Base-by-base conservation (phyloP, 2,797 vertebrate species). In the Cossypha heuglini region DNA sequence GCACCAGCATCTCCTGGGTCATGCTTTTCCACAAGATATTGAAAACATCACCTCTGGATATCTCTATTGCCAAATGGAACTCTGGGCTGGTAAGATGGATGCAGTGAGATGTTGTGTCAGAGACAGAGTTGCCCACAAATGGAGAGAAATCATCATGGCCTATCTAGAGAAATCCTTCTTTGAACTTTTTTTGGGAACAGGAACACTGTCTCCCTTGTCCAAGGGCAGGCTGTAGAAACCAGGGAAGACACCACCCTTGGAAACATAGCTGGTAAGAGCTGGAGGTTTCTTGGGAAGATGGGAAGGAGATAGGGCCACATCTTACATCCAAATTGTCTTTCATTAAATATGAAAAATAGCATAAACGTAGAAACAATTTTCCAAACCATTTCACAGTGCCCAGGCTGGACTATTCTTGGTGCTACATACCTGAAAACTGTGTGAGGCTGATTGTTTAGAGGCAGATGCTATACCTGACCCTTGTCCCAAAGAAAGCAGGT, bases 351-450 rank as follows among this genome's bases (percentile, higher is more conserved):
- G 31, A 22, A 61, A 79, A 81, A 38, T 1, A 29, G 6, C 38
- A 33, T 42, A 71, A 63, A 86, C 37, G 31, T 13, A 38, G 11
- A 38, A 38, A 38, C 62, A 35, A 29, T 42, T 77, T 71, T 75
- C 48, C 29, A 91, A 63, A 35, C 20, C 13, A 28, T 49, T 92
- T 80, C 19, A 11, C 24, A 54, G 66, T 21, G 42, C 15, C 37
- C 19, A 52, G 64, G 21, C 13, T 25, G 28, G 33, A 38, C 51
- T 31, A 9, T 73, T 55, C 31, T 55, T 40, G 45, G 37, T 78
- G 51, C 64, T 88, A n/a, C 13, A 7, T 0, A 4, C 14, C 63
- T 35, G 40, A 55, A 69, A 83, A 63, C 14, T 0, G 0, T 2
- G 0, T 59, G 31, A 51, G 28, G 22, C 25, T 73, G 71, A 35